Percentiles rank a stretch among this genome's conserved stretches.
phyloP scores from a whole-genome alignment of 2,113 vertebrate genomes.

The rat (Rattus norvegicus) region GRCr8 NC_086037.1:4782001-4782500 shows the following conservation, averaged over 20 bases:
- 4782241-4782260: background rate
- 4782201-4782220: background rate
- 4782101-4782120: background rate
- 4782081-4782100: background rate
- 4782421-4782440: background rate
- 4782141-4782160: background rate
- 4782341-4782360: background rate
- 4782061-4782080: background rate
- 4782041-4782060: background rate
- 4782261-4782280: background rate
- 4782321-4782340: background rate
- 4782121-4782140: background rate
- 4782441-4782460: background rate
- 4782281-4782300: background rate
- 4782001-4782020: accelerated
- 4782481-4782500: background rate
- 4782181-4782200: background rate
- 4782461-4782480: background rate
- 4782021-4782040: background rate
- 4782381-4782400: background rate
- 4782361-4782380: background rate
- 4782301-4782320: background rate
- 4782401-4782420: background rate
- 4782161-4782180: background rate
- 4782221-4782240: background rate